A percentile compares a stretch with the other conserved stretches of the same genome.
Evolutionary conservation across 2,113 vertebrate species (phyloP).

Genomic region (Phrynosoma blainvillii): DNA sequence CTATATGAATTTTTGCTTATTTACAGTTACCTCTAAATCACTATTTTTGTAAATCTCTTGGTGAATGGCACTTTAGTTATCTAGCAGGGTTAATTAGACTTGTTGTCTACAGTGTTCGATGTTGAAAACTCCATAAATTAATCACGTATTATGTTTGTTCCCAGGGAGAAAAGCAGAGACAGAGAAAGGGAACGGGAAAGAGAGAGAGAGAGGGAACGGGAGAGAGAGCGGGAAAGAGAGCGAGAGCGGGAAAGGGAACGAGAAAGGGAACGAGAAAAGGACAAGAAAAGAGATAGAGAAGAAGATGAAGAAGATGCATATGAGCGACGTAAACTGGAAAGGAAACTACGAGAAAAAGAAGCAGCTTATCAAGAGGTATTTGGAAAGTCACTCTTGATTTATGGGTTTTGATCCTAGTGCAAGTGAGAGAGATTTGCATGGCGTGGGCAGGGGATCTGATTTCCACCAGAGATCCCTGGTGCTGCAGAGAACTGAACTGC

Average conservation of each 20-base stretch:
- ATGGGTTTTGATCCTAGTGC: background rate
- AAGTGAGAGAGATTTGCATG: background rate
- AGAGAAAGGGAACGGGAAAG: conserved; percentile 82
- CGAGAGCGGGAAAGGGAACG: conserved; percentile 87
- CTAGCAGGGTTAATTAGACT: background rate
- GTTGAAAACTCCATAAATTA: conserved; percentile 13
- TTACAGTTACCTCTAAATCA: background rate
- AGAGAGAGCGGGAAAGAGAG: conserved; percentile 81
- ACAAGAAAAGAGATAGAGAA: conserved; percentile 94
- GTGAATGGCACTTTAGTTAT: background rate
- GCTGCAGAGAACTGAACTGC: background rate
- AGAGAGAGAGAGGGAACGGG: conserved; percentile 83
- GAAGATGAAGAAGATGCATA: conserved; percentile 97
- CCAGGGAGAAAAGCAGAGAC: conserved; percentile 85
- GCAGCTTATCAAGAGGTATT: conserved; percentile 97
- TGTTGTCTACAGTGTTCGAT: background rate
- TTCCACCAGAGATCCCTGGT: background rate
- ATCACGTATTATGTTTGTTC: background rate
- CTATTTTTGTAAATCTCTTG: background rate
- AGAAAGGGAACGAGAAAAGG: conserved; percentile 89
- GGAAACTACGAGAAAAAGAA: conserved; percentile 96
- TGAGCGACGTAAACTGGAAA: conserved; percentile 92
- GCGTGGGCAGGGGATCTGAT: fast-evolving
- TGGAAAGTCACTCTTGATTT: background rate
- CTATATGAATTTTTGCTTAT: background rate